phyloP scores from a whole-genome alignment of 2,888 invertebrate genomes.

The Trichacis sp. region DNA sequence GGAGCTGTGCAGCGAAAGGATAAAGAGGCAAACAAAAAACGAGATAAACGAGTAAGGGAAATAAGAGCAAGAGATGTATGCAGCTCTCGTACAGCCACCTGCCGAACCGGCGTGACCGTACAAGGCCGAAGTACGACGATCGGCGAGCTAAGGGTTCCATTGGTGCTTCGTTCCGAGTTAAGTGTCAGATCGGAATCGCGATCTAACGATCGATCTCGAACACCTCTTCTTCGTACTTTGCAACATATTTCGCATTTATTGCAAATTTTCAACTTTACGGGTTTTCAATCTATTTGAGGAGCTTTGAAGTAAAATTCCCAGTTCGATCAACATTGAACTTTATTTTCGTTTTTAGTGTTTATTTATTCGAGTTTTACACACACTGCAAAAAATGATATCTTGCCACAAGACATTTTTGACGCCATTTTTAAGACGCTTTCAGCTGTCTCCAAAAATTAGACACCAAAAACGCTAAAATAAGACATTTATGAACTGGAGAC shows the following conservation, averaged over 20 bases:
- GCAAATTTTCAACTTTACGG: too few species aligned
- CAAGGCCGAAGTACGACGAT: conserved; percentile 59
- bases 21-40: conserved; percentile 34
- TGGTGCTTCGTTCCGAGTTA: conserved; percentile 51
- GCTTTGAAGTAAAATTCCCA: too few species aligned
- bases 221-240: neutral
- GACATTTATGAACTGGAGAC: too few species aligned
- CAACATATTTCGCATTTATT: neutral
- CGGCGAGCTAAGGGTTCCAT: conserved; percentile 42
- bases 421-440: too few species aligned
- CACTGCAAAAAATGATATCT: too few species aligned
- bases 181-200: conserved; percentile 48
- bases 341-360: too few species aligned
- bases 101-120: conserved; percentile 58
- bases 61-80: conserved; percentile 49
- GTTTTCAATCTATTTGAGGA: too few species aligned
- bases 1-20: conserved; percentile 23
- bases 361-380: too few species aligned
- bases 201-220: conserved; percentile 38
- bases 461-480: too few species aligned
- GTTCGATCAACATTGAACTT: too few species aligned
- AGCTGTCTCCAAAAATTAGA: too few species aligned
- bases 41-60: conserved; percentile 37
- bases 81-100: conserved; percentile 51
- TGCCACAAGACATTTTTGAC: too few species aligned